Percentiles rank a stretch among this genome's conserved stretches.
These are phyloP conservation scores for Heptranchias perlo DNA, from an alignment of 2,113 vertebrate genomes.

Conservation along the genomic window DNA sequence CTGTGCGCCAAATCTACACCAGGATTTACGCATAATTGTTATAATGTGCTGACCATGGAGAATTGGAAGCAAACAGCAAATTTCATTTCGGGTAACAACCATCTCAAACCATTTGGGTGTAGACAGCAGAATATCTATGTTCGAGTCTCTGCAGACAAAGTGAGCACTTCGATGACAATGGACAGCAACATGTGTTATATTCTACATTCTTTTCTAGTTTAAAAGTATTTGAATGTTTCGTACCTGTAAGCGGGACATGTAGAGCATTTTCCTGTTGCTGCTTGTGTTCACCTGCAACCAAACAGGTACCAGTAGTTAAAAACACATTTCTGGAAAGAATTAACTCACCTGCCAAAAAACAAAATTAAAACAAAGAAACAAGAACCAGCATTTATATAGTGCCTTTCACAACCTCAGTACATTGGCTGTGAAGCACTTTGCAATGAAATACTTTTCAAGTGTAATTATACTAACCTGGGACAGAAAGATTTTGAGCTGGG, in stretches of 20 bases:
- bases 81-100: neutral
- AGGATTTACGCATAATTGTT: neutral
- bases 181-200: neutral
- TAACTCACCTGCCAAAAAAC: neutral
- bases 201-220: neutral
- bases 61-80: neutral
- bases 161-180: neutral
- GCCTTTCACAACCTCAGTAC: neutral
- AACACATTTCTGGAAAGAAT: neutral
- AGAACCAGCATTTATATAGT: neutral
- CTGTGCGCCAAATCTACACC: neutral
- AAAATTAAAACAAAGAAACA: neutral
- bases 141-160: neutral
- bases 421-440: too few species aligned
- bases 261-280: neutral
- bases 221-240: neutral
- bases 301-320: neutral
- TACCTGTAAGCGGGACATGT: neutral
- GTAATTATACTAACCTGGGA: neutral
- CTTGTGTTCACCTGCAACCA: neutral
- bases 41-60: neutral
- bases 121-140: neutral
- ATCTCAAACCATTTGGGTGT: neutral
- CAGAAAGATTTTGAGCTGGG: too few species aligned
- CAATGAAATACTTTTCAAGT: neutral